These are phyloP conservation scores for Bubalus kerabau DNA, from an alignment of 2,113 vertebrate species.

Conservation along the genomic window DNA sequence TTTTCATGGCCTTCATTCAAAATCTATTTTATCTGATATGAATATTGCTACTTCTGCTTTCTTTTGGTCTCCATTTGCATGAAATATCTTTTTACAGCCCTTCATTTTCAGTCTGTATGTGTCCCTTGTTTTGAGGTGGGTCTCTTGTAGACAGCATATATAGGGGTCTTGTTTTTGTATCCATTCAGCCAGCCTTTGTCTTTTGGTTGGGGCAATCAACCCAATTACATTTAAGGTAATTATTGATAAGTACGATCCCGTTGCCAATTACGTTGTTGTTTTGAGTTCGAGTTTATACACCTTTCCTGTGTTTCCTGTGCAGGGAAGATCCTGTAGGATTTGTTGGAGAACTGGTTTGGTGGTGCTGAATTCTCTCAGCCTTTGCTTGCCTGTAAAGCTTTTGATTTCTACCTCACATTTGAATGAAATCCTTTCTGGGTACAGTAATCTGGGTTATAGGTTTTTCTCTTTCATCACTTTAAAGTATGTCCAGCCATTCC, in stretches of 20 bases:
- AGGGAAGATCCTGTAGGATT: neutral
- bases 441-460: too few relatives aligned
- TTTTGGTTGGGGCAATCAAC: neutral
- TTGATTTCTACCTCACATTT: too few relatives aligned
- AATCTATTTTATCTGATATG: neutral
- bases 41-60: neutral
- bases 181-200: neutral
- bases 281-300: neutral
- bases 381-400: neutral
- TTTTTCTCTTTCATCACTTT: too few relatives aligned
- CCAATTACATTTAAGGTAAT: neutral
- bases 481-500: too few relatives aligned
- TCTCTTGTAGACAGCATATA: neutral
- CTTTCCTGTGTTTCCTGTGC: neutral
- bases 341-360: neutral
- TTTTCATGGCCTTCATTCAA: neutral
- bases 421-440: too few relatives aligned
- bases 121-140: too few relatives aligned
- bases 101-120: too few relatives aligned
- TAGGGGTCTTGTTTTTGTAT: neutral
- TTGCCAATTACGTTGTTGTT: neutral
- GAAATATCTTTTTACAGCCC: neutral
- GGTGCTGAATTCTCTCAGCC: neutral
- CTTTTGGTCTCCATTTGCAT: neutral
- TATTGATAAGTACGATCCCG: neutral